Conservation (phyloP, 1,140 invertebrate genomes). For the Calephelis nemesis region DNA sequence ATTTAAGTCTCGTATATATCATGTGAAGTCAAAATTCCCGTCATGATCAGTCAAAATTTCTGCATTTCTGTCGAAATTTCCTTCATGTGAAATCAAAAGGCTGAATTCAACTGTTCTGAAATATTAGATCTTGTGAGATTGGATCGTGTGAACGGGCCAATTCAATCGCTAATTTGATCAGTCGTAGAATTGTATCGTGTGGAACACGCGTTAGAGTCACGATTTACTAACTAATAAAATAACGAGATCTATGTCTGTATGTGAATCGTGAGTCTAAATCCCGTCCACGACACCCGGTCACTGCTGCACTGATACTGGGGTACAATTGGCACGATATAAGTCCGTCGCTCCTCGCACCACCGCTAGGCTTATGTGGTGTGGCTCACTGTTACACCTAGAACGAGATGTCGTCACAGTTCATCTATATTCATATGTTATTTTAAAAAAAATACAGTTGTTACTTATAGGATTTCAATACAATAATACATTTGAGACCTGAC, state of each 20-base stretch:
- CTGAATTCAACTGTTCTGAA: too few relatives aligned
- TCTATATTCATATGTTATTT: constrained; percentile 9
- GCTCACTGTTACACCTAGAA: constrained; percentile 40
- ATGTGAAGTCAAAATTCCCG: too few relatives aligned
- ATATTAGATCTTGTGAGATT: too few relatives aligned
- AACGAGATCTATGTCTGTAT: constrained; percentile 13
- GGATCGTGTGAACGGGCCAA: too few relatives aligned
- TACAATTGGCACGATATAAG: constrained; percentile 50
- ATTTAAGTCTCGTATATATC: too few relatives aligned
- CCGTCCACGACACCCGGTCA: constrained; percentile 45
- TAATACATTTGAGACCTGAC: too few relatives aligned
- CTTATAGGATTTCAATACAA: too few relatives aligned
- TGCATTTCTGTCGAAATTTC: too few relatives aligned
- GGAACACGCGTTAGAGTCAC: constrained; percentile 22
- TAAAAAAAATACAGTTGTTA: not conserved
- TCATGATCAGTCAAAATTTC: too few relatives aligned
- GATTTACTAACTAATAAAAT: constrained; percentile 20
- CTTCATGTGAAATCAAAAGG: too few relatives aligned
- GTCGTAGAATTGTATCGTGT: too few relatives aligned
- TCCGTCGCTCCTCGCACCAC: constrained; percentile 69
- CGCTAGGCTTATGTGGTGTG: constrained; percentile 70
- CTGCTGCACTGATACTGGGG: constrained; percentile 40
- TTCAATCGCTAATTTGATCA: not conserved
- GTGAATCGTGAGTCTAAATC: constrained; percentile 26
- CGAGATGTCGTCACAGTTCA: constrained; percentile 6